phyloP scores from a whole-genome alignment of 2,888 invertebrate species.

The Orthosia gothica region DNA sequence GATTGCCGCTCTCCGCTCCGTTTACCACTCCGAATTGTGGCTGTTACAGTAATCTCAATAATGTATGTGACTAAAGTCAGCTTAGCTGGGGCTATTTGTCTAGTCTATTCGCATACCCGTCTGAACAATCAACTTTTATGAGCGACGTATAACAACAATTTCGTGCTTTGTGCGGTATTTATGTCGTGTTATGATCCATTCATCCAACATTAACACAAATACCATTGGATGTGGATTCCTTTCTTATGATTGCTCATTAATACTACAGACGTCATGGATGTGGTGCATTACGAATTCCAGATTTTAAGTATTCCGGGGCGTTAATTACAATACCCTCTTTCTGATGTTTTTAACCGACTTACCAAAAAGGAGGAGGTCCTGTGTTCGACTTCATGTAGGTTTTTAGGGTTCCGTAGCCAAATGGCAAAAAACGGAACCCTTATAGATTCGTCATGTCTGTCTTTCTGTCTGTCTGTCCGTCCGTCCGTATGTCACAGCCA shows the following conservation, averaged over 20 bases:
- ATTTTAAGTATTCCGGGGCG: not conserved
- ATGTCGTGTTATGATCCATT: constrained; percentile 34
- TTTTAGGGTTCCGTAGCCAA: too few species aligned
- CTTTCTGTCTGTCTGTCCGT: too few species aligned
- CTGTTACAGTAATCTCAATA: constrained; percentile 66
- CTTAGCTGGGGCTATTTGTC: constrained; percentile 44
- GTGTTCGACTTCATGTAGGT: too few species aligned
- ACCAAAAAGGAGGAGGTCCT: too few species aligned
- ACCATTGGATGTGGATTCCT: constrained; percentile 36
- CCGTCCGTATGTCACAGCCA: too few species aligned
- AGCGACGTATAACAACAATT: constrained; percentile 34
- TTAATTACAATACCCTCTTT: not conserved
- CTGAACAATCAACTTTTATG: constrained; percentile 44
- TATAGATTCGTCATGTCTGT: too few species aligned
- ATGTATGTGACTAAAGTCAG: constrained; percentile 59
- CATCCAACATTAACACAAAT: constrained; percentile 53
- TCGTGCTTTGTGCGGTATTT: constrained; percentile 24
- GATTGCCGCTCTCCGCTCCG: constrained; percentile 73
- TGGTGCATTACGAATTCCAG: not conserved
- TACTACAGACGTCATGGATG: not conserved
- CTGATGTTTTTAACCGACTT: not conserved
- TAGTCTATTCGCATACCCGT: constrained; percentile 50
- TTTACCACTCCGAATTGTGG: constrained; percentile 74
- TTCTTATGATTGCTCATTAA: constrained; percentile 27
- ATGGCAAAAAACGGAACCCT: too few species aligned